phyloP scores from a whole-genome alignment of 2,888 invertebrate genomes.

The Lasioglossum morio region DNA sequence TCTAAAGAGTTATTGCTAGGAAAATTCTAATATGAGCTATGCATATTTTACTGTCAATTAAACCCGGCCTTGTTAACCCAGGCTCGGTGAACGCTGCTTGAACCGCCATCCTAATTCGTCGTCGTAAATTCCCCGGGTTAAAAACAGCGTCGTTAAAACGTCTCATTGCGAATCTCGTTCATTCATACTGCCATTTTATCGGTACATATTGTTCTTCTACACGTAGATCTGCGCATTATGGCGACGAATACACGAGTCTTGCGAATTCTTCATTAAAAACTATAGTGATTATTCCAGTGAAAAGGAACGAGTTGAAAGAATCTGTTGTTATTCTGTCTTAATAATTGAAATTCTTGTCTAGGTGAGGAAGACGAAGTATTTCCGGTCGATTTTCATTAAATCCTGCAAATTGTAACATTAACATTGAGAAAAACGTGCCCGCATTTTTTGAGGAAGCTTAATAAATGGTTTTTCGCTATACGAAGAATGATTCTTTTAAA shows the following conservation, averaged over 20 bases:
- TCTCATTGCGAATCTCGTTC: neutral
- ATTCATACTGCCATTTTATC: neutral
- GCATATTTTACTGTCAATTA: neutral
- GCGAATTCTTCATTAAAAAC: neutral
- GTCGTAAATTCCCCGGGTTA: neutral
- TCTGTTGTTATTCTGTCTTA: neutral
- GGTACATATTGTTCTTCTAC: neutral
- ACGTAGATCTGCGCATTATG: neutral
- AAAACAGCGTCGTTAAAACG: neutral
- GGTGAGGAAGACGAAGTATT: too few relatives aligned
- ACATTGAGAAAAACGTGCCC: too few relatives aligned
- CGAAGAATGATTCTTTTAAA: too few relatives aligned
- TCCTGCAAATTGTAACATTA: too few relatives aligned
- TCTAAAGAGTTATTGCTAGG: neutral
- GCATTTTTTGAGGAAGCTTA: too few relatives aligned
- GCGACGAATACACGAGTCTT: neutral
- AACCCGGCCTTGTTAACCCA: neutral
- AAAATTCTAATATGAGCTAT: neutral
- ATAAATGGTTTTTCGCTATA: too few relatives aligned
- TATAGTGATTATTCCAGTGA: neutral
- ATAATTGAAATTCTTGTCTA: neutral
- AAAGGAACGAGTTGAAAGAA: neutral
- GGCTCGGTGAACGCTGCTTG: neutral
- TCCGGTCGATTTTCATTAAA: too few relatives aligned
- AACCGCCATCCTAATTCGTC: neutral